Evolutionary conservation across 2,888 invertebrate genomes (phyloP), one percentile per base, ranked within the genome.

Genomic region (Brenthis ino): DNA sequence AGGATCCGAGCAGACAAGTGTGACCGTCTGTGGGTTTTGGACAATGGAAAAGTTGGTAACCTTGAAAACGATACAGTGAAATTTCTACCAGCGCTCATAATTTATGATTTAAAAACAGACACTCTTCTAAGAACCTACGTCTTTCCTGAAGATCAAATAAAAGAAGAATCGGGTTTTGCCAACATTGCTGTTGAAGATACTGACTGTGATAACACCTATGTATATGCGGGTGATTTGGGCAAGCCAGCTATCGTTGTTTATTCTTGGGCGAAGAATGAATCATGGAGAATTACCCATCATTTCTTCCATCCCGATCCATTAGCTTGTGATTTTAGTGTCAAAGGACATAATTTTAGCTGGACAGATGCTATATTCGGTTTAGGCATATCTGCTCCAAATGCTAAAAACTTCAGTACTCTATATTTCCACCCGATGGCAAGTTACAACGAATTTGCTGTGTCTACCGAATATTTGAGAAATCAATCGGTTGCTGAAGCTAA

Each of bases 341-440:
- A 94, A 71, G 96, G 95, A 2, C 91, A 94, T 16, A 93, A 94
- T 70, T 96, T 96, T 79, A 95, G 94, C 73, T 97, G 96, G 96
- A 94, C 94, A 3, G 97, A 97, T 79, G 96, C 96, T 0, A 83
- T 97, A 1, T 97, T 96, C 74, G 97, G 97, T 0, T 82, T 97
- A 73, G 95, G 96, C 0, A 80, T 97, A 13, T 95, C 95, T 0
- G 94, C 94, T 6, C 94, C 95, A 0, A 94, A 94, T 66, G 77
- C 93, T 0, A 94, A 95, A 65, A 96, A 96, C 47, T 95, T 87
- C 82, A 95, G 96, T 69, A 96, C 95, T 0, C 83, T 97, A 3
- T 97, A 96, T 79, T 97, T 97, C 89, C 97, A 97, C 80, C 96
- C 97, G 0, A 93, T 97, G 83, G 95, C 95, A 3, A 96, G 97